Evolutionary conservation across 53 echinoderm and acorn worm species (phyloP).

Genomic region (Astropecten irregularis): DNA sequence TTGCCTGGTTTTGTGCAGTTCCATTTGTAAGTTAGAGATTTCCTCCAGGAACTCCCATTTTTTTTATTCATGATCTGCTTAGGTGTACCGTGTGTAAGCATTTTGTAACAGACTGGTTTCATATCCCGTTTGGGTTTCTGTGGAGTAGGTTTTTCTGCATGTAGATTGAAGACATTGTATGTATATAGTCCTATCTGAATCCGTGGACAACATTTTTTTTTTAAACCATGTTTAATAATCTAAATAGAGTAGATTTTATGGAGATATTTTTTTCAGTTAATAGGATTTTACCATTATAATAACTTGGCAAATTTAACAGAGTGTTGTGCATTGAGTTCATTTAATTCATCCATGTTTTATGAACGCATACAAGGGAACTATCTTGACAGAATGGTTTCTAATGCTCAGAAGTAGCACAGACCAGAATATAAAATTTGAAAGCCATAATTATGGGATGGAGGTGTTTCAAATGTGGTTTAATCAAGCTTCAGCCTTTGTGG

Average conservation of each 20-base stretch:
- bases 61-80: neutral
- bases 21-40: neutral
- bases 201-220: neutral
- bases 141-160: slow-evolving; percentile 19
- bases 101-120: neutral
- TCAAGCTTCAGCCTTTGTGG: too few relatives aligned
- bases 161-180: slow-evolving; percentile 29
- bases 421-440: neutral
- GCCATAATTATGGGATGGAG: neutral
- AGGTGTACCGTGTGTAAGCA: neutral
- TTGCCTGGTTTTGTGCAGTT: neutral
- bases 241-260: slow-evolving; percentile 12
- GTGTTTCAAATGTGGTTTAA: too few relatives aligned
- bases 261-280: neutral
- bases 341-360: neutral
- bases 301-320: slow-evolving; percentile 5
- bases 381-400: neutral
- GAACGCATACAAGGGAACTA: neutral
- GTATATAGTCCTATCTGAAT: slow-evolving; percentile 16
- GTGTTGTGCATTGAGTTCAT: slow-evolving; percentile 20
- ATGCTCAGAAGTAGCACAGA: too few relatives aligned
- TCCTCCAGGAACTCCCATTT: neutral
- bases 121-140: neutral
- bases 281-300: neutral
- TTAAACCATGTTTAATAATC: slow-evolving; percentile 9